These are phyloP conservation scores for Salarias fasciatus DNA, from an alignment of 2,797 vertebrate species.

Conservation along the genomic window DNA sequence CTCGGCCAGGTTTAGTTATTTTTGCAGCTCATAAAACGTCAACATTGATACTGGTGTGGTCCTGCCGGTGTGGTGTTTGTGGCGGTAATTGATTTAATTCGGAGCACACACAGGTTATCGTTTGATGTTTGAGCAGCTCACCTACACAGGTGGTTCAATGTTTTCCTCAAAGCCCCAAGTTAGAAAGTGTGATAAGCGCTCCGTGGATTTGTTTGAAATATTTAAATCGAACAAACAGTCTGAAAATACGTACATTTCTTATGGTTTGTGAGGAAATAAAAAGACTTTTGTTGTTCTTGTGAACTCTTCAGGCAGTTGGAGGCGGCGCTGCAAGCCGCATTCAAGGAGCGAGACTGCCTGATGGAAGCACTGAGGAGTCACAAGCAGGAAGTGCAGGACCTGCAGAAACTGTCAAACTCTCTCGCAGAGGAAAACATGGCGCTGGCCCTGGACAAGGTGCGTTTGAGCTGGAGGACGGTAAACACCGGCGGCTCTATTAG, in stretches of 20 bases:
- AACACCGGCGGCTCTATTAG: slow-evolving; percentile 55
- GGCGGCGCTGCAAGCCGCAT: slow-evolving; percentile 80
- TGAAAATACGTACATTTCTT: too few species aligned
- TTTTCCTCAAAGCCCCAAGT: not conserved
- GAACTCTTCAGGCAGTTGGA: slow-evolving; percentile 83
- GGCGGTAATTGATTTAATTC: slow-evolving; percentile 55
- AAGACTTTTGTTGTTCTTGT: too few species aligned
- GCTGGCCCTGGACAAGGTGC: slow-evolving; percentile 81
- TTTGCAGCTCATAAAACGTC: slow-evolving; percentile 64
- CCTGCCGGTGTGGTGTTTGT: slow-evolving; percentile 36
- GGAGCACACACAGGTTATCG: slow-evolving; percentile 21
- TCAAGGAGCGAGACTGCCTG: slow-evolving; percentile 88
- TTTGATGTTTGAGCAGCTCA: slow-evolving; percentile 30
- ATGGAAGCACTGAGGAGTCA: slow-evolving; percentile 84
- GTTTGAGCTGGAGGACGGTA: slow-evolving; percentile 44
- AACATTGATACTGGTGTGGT: slow-evolving; percentile 72
- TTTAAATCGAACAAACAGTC: too few species aligned
- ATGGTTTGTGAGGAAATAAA: too few species aligned
- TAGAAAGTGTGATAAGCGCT: not conserved
- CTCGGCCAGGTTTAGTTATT: slow-evolving; percentile 55
- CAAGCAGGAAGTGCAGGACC: slow-evolving; percentile 80
- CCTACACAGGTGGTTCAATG: slow-evolving; percentile 4
- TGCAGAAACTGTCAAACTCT: slow-evolving; percentile 77
- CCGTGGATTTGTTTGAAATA: too few species aligned
- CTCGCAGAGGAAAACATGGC: slow-evolving; percentile 79